phyloP scores from a whole-genome alignment of 2,797 vertebrate species.

The Tinamus major region DNA sequence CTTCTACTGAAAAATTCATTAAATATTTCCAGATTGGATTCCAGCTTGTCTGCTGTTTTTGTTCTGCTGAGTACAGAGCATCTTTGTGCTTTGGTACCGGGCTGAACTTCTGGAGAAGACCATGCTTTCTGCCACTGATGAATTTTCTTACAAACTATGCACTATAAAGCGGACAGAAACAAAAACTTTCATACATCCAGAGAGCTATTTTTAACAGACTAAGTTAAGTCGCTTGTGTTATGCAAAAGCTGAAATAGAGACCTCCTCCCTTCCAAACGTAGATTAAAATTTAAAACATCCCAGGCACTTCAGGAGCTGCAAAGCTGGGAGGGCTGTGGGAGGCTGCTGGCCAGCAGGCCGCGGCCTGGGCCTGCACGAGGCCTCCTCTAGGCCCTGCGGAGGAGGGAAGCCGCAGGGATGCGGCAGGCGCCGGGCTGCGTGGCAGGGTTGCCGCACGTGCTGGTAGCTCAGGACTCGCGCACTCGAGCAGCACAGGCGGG shows the following conservation, averaged over 20 bases:
- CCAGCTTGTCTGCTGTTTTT: constrained; percentile 72
- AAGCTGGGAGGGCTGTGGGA: neutral
- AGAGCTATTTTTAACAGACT: neutral
- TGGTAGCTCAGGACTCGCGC: no score
- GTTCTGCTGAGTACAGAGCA: constrained; percentile 73
- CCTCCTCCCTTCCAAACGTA: neutral
- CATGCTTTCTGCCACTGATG: constrained; percentile 44
- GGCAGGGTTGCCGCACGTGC: neutral
- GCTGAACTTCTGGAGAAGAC: constrained; percentile 61
- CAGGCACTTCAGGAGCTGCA: neutral
- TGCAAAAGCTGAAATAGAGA: neutral
- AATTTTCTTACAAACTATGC: constrained; percentile 28
- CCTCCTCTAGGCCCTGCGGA: neutral
- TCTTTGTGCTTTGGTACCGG: constrained; percentile 78
- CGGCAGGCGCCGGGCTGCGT: neutral
- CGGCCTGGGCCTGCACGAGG: neutral
- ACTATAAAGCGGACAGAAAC: neutral
- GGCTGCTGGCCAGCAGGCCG: neutral
- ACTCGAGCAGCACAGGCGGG: neutral
- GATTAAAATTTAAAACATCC: neutral
- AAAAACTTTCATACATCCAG: neutral
- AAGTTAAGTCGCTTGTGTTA: neutral
- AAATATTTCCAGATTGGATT: constrained; percentile 79
- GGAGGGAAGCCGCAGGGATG: neutral
- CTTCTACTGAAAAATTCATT: constrained; percentile 64